Evolutionary conservation across 2,797 vertebrate genomes (phyloP).

Genomic region (Thunnus albacares): DNA sequence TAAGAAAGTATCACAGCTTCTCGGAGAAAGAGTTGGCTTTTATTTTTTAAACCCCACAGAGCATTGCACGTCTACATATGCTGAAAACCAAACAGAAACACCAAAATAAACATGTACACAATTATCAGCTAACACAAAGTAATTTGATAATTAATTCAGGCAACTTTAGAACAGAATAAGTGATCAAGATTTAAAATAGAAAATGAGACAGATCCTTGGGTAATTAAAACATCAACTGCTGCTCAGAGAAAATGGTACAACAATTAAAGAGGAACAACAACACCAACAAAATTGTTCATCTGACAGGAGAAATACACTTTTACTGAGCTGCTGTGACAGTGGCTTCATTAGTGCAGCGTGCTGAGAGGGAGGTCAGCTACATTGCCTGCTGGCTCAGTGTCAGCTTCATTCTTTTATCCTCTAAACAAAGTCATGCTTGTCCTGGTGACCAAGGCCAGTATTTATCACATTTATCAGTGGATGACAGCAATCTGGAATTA

Average conservation of each 20-base stretch:
- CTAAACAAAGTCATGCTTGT: conserved; percentile 53
- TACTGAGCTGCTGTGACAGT: conserved; percentile 27
- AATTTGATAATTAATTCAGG: conserved; percentile 31
- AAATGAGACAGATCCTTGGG: conserved; percentile 13
- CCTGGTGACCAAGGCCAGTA: conserved; percentile 31
- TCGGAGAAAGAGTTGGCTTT: conserved; percentile 2
- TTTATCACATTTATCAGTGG: conserved; percentile 63
- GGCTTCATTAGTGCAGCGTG: conserved; percentile 65
- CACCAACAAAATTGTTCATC: conserved; percentile 27
- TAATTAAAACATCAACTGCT: conserved; percentile 38
- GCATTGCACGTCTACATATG: conserved; percentile 11
- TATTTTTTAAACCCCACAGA: conserved; percentile 12
- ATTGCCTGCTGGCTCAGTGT: conserved; percentile 62
- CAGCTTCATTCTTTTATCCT: conserved; percentile 64
- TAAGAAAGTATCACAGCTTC: conserved; percentile 20
- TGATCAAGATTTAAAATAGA: conserved; percentile 40
- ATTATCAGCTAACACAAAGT: conserved; percentile 21
- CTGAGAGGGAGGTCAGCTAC: conserved; percentile 59
- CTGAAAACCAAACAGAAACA: conserved; percentile 18
- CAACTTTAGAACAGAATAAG: conserved; percentile 31
- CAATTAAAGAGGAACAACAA: conserved; percentile 43
- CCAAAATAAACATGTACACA: conserved; percentile 24
- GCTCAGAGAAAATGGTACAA: conserved; percentile 22
- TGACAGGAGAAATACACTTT: conserved; percentile 32
- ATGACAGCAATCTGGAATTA: conserved; percentile 57